Percentiles rank a stretch among this genome's conserved stretches.
Conservation (phyloP, 2,888 invertebrate genomes). For the Hypomecis punctinalis region DNA sequence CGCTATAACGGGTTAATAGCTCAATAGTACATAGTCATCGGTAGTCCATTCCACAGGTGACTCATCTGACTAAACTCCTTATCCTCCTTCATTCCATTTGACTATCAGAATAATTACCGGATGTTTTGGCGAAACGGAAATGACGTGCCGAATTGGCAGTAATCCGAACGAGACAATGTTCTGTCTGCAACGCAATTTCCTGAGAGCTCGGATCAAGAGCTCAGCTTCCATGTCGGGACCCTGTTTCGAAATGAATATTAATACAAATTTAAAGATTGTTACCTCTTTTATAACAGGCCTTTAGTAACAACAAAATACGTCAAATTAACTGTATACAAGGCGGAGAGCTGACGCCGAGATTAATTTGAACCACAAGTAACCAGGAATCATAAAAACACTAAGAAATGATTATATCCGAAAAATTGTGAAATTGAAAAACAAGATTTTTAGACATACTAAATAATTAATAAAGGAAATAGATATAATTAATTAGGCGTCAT, state of each 20-base stretch:
- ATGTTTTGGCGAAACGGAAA: conserved; percentile 76
- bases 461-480: no score
- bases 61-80: conserved; percentile 46
- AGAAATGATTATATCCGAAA: no score
- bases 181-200: conserved; percentile 75
- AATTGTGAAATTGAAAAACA: no score
- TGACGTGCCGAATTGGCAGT: conserved; percentile 76
- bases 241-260: conserved; percentile 49
- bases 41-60: conserved; percentile 54
- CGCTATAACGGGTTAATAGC: no score
- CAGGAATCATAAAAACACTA: no score
- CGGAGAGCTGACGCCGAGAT: no score
- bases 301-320: no score
- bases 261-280: conserved; percentile 38
- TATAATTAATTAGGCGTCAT: no score
- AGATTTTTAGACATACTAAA: no score
- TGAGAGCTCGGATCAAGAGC: conserved; percentile 58
- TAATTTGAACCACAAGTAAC: no score
- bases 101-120: conserved; percentile 76
- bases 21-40: background rate
- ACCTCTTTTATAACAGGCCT: conserved; percentile 26
- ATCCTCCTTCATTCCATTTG: conserved; percentile 64
- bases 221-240: conserved; percentile 41
- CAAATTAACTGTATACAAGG: no score
- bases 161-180: conserved; percentile 74